A percentile compares a stretch with the other conserved stretches of the same genome.
phyloP scores from a whole-genome alignment of 1,140 invertebrate genomes.

The Aphaenogaster floridana region DNA sequence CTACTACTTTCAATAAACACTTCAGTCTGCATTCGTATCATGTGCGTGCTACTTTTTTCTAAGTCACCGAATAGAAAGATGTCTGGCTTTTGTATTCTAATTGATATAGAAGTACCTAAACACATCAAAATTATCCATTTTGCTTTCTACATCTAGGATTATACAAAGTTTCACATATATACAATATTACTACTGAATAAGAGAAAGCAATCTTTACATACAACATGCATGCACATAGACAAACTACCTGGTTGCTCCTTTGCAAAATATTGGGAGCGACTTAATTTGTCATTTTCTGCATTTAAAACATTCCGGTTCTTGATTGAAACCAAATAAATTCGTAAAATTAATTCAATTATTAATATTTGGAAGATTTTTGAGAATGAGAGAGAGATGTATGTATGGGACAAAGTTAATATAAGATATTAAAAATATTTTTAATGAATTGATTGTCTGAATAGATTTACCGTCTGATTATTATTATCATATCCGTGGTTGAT shows the following conservation, averaged over 20 bases:
- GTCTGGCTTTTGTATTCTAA: slow-evolving; percentile 92
- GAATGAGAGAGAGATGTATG: background rate
- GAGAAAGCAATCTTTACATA: background rate
- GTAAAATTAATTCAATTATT: slow-evolving; percentile 51
- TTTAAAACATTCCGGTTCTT: slow-evolving; percentile 68
- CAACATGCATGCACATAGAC: slow-evolving; percentile 19
- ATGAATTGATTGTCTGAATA: background rate
- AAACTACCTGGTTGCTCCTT: slow-evolving; percentile 76
- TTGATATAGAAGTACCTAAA: slow-evolving; percentile 86
- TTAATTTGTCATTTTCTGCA: slow-evolving; percentile 71
- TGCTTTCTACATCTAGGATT: background rate
- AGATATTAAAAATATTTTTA: slow-evolving; percentile 9
- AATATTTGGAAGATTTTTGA: background rate
- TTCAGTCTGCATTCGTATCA: slow-evolving; percentile 92
- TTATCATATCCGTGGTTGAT: slow-evolving; percentile 91
- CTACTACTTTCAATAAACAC: slow-evolving; percentile 91
- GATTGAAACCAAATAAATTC: slow-evolving; percentile 63
- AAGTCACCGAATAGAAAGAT: slow-evolving; percentile 92
- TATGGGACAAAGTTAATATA: background rate
- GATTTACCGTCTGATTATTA: slow-evolving; percentile 81
- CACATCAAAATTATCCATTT: slow-evolving; percentile 1
- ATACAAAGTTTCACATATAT: background rate
- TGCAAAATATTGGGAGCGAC: slow-evolving; percentile 62
- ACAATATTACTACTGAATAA: background rate
- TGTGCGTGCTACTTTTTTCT: slow-evolving; percentile 90